Percentiles rank a stretch among this genome's conserved stretches.
phyloP scores from a whole-genome alignment of 2,797 vertebrate species.

The Phrynocephalus vlangalii region DNA sequence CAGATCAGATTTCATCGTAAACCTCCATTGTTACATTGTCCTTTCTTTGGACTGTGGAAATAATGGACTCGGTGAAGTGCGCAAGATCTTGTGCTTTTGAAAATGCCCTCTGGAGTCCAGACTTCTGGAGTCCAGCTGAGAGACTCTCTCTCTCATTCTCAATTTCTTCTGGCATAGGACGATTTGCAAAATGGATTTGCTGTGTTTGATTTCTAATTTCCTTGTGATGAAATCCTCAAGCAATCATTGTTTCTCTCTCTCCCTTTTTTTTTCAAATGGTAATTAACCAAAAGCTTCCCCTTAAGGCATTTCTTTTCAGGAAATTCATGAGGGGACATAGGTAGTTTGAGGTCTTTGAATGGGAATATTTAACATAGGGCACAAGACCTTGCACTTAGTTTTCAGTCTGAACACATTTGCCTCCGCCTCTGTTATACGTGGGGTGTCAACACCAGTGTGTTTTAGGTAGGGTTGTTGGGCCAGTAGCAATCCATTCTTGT shows the following conservation, averaged over 20 bases:
- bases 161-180: background rate
- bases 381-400: background rate
- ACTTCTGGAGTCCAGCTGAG: background rate
- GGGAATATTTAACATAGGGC: background rate
- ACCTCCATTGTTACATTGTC: background rate
- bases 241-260: background rate
- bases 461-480: no score
- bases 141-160: no score
- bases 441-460: no score
- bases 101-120: background rate
- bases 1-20: background rate
- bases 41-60: background rate
- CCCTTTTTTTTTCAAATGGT: background rate
- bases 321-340: slow-evolving; percentile 1
- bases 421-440: no score
- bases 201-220: background rate
- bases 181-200: background rate
- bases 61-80: background rate
- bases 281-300: background rate
- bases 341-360: background rate
- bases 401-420: background rate
- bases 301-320: background rate
- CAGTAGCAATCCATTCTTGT: no score
- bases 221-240: background rate
- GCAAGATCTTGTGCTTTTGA: background rate